These are phyloP conservation scores for Etheostoma nigrum DNA, from an alignment of 2,797 vertebrate species.

Conservation along the genomic window DNA sequence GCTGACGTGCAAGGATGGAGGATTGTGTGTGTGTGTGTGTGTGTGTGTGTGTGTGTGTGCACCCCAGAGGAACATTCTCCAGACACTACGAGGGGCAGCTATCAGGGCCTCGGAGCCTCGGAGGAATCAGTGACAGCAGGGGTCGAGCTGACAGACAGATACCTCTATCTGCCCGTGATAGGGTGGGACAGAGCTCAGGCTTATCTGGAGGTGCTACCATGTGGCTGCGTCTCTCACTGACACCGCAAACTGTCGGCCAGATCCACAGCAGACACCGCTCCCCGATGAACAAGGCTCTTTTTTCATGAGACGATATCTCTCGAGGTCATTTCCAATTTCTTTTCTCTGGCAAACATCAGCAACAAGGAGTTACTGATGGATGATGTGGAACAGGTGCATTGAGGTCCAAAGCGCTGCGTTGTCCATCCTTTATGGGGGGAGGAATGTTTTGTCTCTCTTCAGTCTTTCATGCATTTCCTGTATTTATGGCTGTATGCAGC, in stretches of 20 bases:
- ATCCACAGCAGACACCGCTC: slow-evolving; percentile 28
- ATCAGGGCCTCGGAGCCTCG: slow-evolving; percentile 34
- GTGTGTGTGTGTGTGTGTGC: slow-evolving; percentile 8
- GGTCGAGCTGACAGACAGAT: slow-evolving; percentile 49
- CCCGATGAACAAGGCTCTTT: slow-evolving; percentile 1
- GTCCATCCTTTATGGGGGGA: background rate
- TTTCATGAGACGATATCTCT: background rate
- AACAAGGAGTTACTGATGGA: background rate
- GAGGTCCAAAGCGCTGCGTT: background rate
- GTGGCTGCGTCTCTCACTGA: slow-evolving; percentile 42
- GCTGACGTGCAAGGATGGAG: slow-evolving; percentile 30
- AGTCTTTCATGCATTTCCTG: no score
- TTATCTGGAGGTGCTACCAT: slow-evolving; percentile 57
- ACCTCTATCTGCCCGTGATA: slow-evolving; percentile 64
- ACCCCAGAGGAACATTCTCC: slow-evolving; percentile 53
- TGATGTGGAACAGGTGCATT: background rate
- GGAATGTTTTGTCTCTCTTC: background rate
- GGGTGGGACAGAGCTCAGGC: slow-evolving; percentile 22
- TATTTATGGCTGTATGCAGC: no score
- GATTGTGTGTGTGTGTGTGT: background rate
- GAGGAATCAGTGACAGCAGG: slow-evolving; percentile 54
- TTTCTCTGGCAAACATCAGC: slow-evolving; percentile 21
- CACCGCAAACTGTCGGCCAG: slow-evolving; percentile 22
- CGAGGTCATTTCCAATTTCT: background rate
- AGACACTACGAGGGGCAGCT: slow-evolving; percentile 55